Base-by-base conservation (phyloP, 2,888 invertebrate genomes). In the Crossocerus cetratus region DNA sequence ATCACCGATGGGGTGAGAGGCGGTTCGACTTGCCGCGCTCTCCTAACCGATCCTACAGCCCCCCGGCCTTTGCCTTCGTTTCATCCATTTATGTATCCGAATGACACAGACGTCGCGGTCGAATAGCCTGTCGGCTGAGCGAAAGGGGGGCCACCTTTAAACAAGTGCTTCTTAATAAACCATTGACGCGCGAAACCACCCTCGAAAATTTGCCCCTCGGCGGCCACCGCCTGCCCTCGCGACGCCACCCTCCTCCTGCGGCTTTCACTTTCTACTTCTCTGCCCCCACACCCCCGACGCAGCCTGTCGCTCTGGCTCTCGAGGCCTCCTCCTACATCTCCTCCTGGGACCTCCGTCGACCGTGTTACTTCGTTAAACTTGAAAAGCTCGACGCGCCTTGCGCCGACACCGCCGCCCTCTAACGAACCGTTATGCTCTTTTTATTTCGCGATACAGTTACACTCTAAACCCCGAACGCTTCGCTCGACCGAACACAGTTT, bases 101-200 rank as follows among this genome's bases (percentile, higher is more conserved):
- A 73, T 81, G 79, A 83, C 86, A 80, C 80, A 78, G 82, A 77
- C 84, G 82, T 81, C 83, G 83, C 84, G 83, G 80, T 83, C 83
- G 84, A 86, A 88, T 88, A 88, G 87, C 85, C 87, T 86, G 84
- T 87, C 85, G 85, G 32, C 32, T 32, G 81, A 82, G 73, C 77
- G 82, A 81, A 75, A 79, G 84, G 86, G 85, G 87, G 87, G 88
- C 84, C 85, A 87, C 88, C 87, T 90, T 89, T 89, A 89, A 90
- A 90, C 89, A 89, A 89, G 90, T 90, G 89, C 90, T 90, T 86
- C 89, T 90, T 90, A 89, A 90, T 89, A 90, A 90, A 89, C 87
- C 89, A 90, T 89, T 89, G 89, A 89, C 87, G 89, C 87, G 89
- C 85, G 85, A 89, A 89, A 88, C 87, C 88, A 87, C 89, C 89